phyloP scores from a whole-genome alignment of 2,797 vertebrate species.

The Sebastes iracundus region DNA sequence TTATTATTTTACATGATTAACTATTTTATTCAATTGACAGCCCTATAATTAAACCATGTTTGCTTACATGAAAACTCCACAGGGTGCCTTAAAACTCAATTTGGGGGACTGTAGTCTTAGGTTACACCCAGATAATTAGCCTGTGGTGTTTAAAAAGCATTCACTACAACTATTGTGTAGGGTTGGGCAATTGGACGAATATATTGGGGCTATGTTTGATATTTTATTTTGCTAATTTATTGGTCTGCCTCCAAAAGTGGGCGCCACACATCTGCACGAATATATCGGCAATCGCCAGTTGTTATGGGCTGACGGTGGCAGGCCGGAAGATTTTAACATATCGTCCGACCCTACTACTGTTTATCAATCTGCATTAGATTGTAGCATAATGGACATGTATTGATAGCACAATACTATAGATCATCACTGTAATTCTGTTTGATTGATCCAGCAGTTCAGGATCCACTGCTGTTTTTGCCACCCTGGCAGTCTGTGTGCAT shows the following conservation, averaged over 20 bases:
- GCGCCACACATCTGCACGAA: no score
- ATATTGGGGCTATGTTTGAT: fast-evolving
- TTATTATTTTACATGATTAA: no score
- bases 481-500: constrained; percentile 31
- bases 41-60: neutral
- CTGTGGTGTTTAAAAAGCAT: neutral
- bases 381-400: neutral
- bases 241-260: no score
- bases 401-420: neutral
- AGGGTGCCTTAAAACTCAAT: neutral
- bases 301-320: neutral
- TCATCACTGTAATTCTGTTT: constrained; percentile 19
- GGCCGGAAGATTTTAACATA: neutral
- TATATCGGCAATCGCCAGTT: no score
- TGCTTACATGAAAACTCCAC: neutral
- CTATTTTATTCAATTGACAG: no score
- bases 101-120: no score
- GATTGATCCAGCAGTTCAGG: constrained; percentile 47
- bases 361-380: neutral
- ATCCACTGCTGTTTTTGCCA: constrained; percentile 35
- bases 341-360: neutral
- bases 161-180: neutral
- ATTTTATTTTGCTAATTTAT: no score
- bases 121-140: neutral
- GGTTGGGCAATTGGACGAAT: no score